Evolutionary conservation across 2,113 vertebrate species (phyloP).

Genomic region (Pseudopodoces humilis): DNA sequence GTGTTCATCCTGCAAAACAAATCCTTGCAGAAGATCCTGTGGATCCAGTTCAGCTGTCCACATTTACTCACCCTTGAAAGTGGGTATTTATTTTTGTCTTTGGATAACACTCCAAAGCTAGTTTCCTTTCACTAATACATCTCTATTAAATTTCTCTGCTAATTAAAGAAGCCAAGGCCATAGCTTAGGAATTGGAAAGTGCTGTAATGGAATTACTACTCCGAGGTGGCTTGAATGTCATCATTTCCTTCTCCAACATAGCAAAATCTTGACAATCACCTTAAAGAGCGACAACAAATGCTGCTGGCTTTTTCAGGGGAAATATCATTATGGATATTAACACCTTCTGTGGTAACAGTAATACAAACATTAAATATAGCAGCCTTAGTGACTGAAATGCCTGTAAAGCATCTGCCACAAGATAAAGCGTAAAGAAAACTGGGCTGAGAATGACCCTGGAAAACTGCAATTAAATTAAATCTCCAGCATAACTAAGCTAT

Average conservation of each 20-base stretch:
- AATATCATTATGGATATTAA: constrained; percentile 28
- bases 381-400: constrained; percentile 5
- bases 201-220: constrained; percentile 29
- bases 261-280: constrained; percentile 12
- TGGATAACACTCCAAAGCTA: background rate
- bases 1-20: background rate
- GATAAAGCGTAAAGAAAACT: background rate
- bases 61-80: background rate
- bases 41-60: background rate
- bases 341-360: constrained; percentile 18
- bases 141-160: background rate
- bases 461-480: background rate
- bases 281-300: constrained; percentile 21
- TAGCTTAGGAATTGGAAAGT: background rate
- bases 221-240: constrained; percentile 28
- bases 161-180: constrained; percentile 30
- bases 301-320: constrained; percentile 2
- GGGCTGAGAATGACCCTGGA: background rate
- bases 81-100: background rate
- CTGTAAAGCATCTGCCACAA: constrained; percentile 15
- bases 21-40: background rate
- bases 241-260: background rate
- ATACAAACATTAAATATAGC: constrained; percentile 28
- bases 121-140: background rate
- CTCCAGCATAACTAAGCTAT: background rate